Conservation (phyloP, 2,888 invertebrate species). For the Diaphora mendica region DNA sequence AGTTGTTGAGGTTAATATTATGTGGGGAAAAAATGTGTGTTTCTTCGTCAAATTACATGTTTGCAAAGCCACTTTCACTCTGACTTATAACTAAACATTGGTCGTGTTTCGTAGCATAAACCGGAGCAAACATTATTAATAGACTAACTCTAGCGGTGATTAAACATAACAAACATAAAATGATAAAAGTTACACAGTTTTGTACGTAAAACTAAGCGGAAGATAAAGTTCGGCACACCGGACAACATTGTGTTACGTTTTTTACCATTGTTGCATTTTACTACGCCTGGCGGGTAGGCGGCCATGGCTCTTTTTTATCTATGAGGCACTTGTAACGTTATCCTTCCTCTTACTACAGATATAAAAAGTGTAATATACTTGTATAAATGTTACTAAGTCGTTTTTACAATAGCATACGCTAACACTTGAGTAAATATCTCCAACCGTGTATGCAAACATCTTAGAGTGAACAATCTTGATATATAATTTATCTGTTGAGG, state of each 20-base stretch:
- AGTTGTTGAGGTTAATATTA: neutral
- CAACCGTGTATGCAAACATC: constrained; percentile 7
- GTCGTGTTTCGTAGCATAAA: neutral
- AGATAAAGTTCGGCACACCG: neutral
- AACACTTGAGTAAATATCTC: constrained; percentile 12
- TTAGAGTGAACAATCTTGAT: constrained; percentile 5
- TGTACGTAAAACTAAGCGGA: neutral
- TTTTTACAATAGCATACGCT: constrained; percentile 3
- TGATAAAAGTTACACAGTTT: neutral
- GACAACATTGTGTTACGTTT: neutral
- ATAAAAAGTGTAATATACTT: neutral
- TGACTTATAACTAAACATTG: neutral
- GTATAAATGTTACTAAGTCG: constrained; percentile 2
- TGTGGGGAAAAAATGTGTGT: neutral
- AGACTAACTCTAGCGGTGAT: neutral
- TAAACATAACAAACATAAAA: neutral
- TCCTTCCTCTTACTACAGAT: constrained; percentile 5
- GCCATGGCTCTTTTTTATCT: neutral
- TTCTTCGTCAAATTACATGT: neutral
- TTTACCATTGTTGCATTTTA: neutral
- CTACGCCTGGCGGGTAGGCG: neutral
- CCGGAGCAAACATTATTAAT: neutral
- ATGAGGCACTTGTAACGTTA: neutral
- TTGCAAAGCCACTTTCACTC: neutral
- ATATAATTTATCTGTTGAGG: neutral